These are phyloP conservation scores for Bettongia penicillata DNA, from an alignment of 2,113 vertebrate species.

Conservation along the genomic window DNA sequence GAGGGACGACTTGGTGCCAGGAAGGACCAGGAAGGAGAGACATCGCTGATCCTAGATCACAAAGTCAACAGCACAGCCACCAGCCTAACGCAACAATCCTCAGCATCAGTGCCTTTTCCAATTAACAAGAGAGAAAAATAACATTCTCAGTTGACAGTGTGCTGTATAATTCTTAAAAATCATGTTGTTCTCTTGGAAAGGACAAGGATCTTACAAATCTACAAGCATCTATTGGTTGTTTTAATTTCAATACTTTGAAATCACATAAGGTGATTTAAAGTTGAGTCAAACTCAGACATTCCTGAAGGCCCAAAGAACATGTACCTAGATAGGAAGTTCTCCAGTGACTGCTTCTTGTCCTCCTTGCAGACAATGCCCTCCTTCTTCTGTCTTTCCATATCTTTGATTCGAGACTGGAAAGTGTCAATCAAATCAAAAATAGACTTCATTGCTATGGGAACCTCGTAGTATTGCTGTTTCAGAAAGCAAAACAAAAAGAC, in stretches of 20 bases:
- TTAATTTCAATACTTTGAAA: conserved; percentile 8
- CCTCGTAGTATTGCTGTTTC: conserved; percentile 96
- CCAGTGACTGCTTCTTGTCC: conserved; percentile 96
- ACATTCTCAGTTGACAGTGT: neutral
- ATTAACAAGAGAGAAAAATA: neutral
- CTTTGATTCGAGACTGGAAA: conserved; percentile 96
- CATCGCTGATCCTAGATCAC: conserved; percentile 6
- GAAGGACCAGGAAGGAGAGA: neutral
- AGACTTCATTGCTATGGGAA: conserved; percentile 97
- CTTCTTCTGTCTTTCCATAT: conserved; percentile 98
- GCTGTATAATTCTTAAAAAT: neutral
- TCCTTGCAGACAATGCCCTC: conserved; percentile 96
- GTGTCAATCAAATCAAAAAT: conserved; percentile 96
- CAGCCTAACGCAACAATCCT: neutral
- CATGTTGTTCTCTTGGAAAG: neutral
- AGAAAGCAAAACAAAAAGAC: conserved; percentile 47
- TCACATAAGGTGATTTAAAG: conserved; percentile 10
- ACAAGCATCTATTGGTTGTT: rapidly evolving
- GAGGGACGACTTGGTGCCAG: neutral
- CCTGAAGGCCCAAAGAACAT: neutral
- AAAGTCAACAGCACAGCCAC: neutral
- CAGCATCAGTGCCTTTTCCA: neutral
- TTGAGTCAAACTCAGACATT: neutral
- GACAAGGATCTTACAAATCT: neutral
- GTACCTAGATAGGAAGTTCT: conserved; percentile 98